Conservation (phyloP, 2,888 invertebrate species). For the Cremastobaeus sp. region DNA sequence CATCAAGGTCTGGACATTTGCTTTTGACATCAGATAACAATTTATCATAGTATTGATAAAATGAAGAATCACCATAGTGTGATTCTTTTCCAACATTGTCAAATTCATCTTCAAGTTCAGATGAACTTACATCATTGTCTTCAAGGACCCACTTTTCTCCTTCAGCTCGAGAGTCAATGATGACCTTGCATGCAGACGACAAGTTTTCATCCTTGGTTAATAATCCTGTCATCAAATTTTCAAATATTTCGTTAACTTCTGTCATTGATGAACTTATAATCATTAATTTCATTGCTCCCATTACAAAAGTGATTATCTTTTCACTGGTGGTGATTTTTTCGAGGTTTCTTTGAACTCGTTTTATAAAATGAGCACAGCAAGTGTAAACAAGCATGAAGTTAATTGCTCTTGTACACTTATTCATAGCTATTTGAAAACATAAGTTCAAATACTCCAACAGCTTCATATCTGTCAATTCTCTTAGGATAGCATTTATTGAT, state of each 20-base stretch:
- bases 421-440: background rate
- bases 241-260: no score
- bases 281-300: background rate
- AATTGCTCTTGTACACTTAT: background rate
- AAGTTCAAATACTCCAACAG: background rate
- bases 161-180: no score
- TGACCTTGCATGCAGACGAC: no score
- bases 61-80: background rate
- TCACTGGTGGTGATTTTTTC: background rate
- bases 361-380: conserved; percentile 5
- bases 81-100: background rate
- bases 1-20: no score
- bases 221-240: background rate
- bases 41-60: conserved; percentile 4
- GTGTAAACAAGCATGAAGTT: conserved; percentile 1
- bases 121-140: background rate
- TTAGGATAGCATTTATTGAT: background rate
- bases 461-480: background rate
- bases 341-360: background rate
- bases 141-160: no score
- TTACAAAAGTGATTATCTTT: background rate
- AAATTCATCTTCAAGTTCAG: background rate
- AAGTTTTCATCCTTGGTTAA: background rate
- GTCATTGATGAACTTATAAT: no score
- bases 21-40: background rate